Evolutionary conservation across 2,888 invertebrate species (phyloP).

Genomic region (Noctua comes): DNA sequence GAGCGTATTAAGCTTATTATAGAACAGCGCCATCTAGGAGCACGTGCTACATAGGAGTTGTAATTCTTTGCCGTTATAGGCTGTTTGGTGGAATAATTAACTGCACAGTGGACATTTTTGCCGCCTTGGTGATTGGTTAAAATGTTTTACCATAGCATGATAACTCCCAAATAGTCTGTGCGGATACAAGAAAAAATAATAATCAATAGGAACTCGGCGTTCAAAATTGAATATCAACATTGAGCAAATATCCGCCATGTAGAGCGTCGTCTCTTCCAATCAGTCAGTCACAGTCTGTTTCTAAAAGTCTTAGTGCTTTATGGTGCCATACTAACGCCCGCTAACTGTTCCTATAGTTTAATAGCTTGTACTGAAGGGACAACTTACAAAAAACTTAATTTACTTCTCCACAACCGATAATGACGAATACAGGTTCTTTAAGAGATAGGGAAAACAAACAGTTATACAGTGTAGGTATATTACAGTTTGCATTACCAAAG

Average conservation of each 20-base stretch:
- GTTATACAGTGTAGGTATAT: not conserved
- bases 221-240: not conserved
- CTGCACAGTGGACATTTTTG: not conserved
- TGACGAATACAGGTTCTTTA: too few relatives aligned
- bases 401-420: too few relatives aligned
- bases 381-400: too few relatives aligned
- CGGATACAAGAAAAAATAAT: not conserved
- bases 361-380: too few relatives aligned
- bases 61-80: not conserved
- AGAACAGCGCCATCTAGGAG: constrained; percentile 44
- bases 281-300: not conserved
- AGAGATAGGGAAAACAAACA: not conserved
- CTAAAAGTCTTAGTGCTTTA: not conserved
- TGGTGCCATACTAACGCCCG: not conserved
- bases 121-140: not conserved
- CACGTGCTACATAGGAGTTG: constrained; percentile 20
- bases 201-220: not conserved
- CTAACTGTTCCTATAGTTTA: not conserved
- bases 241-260: not conserved
- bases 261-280: not conserved
- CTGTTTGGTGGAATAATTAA: not conserved
- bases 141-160: not conserved
- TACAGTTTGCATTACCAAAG: not conserved
- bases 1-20: constrained; percentile 38
- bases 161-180: not conserved